A percentile compares a stretch with the other conserved stretches of the same genome.
phyloP scores from a whole-genome alignment of 2,888 invertebrate genomes.

The Andrena minutula region DNA sequence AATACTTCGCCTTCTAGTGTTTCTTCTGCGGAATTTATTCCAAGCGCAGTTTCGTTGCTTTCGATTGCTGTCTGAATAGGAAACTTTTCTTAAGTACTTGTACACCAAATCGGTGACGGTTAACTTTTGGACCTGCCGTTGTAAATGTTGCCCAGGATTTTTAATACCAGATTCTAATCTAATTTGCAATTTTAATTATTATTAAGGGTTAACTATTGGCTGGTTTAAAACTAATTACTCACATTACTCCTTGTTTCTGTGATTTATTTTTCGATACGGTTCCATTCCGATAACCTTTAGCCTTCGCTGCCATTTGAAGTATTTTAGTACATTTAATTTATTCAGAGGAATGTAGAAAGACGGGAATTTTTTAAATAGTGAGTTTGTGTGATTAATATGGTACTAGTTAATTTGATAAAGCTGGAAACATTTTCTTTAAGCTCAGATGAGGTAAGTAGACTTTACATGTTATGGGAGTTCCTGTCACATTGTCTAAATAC shows the following conservation, averaged over 20 bases:
- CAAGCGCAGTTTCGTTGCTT: slow-evolving; percentile 57
- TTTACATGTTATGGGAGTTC: too few species aligned
- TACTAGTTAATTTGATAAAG: slow-evolving; percentile 23
- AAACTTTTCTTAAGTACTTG: slow-evolving; percentile 58
- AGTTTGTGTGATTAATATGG: not conserved
- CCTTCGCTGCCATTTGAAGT: slow-evolving; percentile 9
- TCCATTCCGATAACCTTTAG: slow-evolving; percentile 3
- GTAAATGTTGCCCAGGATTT: slow-evolving; percentile 9
- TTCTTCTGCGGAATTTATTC: slow-evolving; percentile 53
- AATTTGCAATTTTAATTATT: not conserved
- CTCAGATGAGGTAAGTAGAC: too few species aligned
- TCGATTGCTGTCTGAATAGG: slow-evolving; percentile 17
- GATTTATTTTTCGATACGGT: not conserved
- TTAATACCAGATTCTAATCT: slow-evolving; percentile 21
- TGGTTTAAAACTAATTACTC: not conserved
- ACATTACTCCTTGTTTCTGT: not conserved
- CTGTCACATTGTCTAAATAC: not conserved
- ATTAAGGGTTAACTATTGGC: not conserved
- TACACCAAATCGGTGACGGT: slow-evolving; percentile 74
- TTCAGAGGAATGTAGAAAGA: not conserved
- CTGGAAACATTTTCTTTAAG: not conserved
- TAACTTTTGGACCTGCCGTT: slow-evolving; percentile 15
- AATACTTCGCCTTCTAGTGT: slow-evolving; percentile 32
- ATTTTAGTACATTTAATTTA: not conserved
- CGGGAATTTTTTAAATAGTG: not conserved